Base-by-base conservation (phyloP, 2,888 invertebrate species). In the Auanema freiburgensis region DNA sequence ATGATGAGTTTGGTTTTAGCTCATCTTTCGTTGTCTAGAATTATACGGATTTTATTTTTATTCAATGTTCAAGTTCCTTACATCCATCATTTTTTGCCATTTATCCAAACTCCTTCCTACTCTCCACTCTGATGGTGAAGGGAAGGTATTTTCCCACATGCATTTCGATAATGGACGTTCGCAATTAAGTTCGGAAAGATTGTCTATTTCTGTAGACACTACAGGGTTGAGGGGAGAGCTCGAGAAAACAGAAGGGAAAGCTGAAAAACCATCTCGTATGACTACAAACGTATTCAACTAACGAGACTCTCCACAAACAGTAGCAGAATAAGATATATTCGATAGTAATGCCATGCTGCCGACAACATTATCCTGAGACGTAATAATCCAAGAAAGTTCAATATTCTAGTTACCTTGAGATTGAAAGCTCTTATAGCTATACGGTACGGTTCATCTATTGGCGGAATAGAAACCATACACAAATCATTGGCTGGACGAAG, bases 391-490 rank as follows among this genome's bases (percentile, higher is more conserved):
- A 2, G 44, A 46, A 23, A 4, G 23, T 10, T 8, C 11, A 53
- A 23, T 23, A 24, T 24, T 14, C n/a, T 5, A 40, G 5, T 10
- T 51, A 64, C 64, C 46, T 72, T 74, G n/a, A 82, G 63, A 42
- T 76, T 71, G 61, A 76, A 79, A 12, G 76, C 75, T 8, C 81
- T 66, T 52, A 81, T 76, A 21, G 77, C 81, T 40, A 81, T 70
- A 56, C 77, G 57, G 61, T 81, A 81, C 4, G 81, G 81, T 60
- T 81, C 79, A 41, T 68, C 67, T 40, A 77, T 74, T 5, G 72
- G 71, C 10, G 74, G 75, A 21, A 80, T 77, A 46, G 67, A 69
- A 5, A 71, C 70, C 5, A 41, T 64, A 56, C 74, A 74, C n/a
- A 56, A 62, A 11, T 67, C 63, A n/a, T 59, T 58, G 8, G 68